phyloP scores from a whole-genome alignment of 2,113 vertebrate species.

The Neodon shergylaensis region DNA sequence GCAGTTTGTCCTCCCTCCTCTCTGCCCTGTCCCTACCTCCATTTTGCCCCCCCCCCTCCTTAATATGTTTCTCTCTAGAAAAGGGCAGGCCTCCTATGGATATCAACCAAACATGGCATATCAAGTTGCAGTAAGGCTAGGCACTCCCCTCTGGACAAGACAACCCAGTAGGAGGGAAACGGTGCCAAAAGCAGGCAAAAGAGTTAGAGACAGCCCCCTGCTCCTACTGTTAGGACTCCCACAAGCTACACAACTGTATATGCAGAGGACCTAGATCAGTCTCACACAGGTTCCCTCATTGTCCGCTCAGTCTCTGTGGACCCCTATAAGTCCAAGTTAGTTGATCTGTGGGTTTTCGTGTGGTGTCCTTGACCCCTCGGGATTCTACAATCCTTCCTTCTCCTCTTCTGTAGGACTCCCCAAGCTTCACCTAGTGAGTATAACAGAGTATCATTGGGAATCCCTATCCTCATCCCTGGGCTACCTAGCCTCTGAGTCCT shows the following conservation, averaged over 20 bases:
- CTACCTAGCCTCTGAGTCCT: neutral
- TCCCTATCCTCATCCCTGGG: neutral
- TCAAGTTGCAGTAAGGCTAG: neutral
- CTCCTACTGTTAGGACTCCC: neutral
- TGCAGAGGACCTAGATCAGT: neutral
- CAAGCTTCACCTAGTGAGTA: neutral
- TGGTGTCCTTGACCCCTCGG: neutral
- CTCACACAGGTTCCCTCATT: neutral
- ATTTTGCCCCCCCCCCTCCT: neutral
- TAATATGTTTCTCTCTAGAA: neutral
- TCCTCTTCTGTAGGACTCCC: neutral
- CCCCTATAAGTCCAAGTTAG: too few species aligned
- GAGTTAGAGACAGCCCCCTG: neutral
- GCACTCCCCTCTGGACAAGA: neutral
- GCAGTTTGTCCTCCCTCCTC: neutral
- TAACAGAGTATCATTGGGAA: neutral
- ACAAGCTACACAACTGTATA: neutral
- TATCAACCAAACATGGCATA: neutral
- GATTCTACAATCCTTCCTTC: neutral
- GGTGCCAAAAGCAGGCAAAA: neutral
- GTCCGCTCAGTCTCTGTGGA: neutral
- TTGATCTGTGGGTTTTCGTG: neutral
- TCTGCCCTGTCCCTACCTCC: neutral
- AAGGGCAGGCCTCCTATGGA: neutral
- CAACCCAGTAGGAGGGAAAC: neutral